Percentiles rank a stretch among this genome's conserved stretches.
phyloP scores from a whole-genome alignment of 2,888 invertebrate genomes.

The Electrophaes corylata region DNA sequence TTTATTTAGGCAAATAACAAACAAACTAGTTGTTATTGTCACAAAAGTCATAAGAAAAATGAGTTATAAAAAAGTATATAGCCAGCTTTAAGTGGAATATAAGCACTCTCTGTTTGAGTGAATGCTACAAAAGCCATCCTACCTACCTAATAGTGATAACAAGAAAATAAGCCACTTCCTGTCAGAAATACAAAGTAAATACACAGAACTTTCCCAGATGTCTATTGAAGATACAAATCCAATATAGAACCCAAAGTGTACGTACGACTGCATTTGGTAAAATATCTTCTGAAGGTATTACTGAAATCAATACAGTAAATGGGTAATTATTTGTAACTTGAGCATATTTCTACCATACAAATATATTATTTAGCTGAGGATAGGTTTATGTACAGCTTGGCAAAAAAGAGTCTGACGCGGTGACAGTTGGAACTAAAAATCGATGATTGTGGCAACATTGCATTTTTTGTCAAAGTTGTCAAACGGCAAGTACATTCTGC shows the following conservation, averaged over 20 bases:
- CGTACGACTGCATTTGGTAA: background rate
- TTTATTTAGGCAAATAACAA: too few species aligned
- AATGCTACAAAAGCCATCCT: background rate
- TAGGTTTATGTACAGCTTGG: too few species aligned
- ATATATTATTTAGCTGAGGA: too few species aligned
- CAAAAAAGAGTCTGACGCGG: too few species aligned
- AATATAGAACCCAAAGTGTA: background rate
- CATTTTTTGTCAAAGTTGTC: too few species aligned
- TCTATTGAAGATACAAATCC: background rate
- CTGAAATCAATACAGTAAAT: too few species aligned
- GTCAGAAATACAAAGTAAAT: constrained; percentile 37
- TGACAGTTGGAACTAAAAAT: too few species aligned
- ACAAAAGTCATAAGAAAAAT: background rate
- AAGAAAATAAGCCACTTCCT: constrained; percentile 34
- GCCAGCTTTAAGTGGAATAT: background rate
- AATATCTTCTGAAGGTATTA: background rate
- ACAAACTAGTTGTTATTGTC: too few species aligned
- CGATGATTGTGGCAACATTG: too few species aligned
- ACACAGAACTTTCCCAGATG: constrained; percentile 9
- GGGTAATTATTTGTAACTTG: too few species aligned
- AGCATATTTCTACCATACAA: too few species aligned
- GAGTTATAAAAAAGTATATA: background rate
- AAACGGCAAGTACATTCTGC: too few species aligned
- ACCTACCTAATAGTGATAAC: constrained; percentile 19
- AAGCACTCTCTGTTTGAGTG: background rate